phyloP scores from a whole-genome alignment of 2,888 invertebrate genomes.

The Diarsia brunnea region DNA sequence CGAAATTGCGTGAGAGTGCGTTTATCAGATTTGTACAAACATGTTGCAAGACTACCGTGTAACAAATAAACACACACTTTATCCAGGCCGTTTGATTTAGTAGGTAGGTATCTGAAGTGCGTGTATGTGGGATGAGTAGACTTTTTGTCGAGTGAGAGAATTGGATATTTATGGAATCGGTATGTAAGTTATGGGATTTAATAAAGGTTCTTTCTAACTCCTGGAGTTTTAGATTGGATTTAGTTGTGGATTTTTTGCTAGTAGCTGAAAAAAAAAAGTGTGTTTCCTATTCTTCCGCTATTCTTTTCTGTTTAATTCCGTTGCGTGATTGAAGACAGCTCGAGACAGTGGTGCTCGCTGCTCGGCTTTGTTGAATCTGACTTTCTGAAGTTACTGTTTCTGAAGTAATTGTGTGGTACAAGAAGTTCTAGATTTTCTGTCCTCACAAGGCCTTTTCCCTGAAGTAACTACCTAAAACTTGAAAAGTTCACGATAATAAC shows the following conservation, averaged over 20 bases:
- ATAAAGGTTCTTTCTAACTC: not conserved
- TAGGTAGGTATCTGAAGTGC: slow-evolving; percentile 54
- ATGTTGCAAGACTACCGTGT: slow-evolving; percentile 78
- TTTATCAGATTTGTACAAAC: slow-evolving; percentile 82
- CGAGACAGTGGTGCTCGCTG: too few relatives aligned
- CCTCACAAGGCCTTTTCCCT: not conserved
- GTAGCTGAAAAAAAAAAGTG: too few relatives aligned
- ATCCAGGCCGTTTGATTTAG: slow-evolving; percentile 73
- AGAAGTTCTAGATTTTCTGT: not conserved
- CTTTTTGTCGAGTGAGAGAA: slow-evolving; percentile 9
- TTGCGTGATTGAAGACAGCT: too few relatives aligned
- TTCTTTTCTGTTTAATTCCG: too few relatives aligned
- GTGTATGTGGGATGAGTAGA: slow-evolving; percentile 57
- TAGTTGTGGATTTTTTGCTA: not conserved
- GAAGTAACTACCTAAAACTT: not conserved
- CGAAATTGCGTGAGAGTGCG: slow-evolving; percentile 78
- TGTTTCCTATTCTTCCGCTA: too few relatives aligned
- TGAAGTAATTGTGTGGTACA: not conserved
- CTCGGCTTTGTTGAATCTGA: too few relatives aligned
- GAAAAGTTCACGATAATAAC: slow-evolving; percentile 5
- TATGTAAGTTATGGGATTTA: not conserved
- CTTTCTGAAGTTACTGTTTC: too few relatives aligned
- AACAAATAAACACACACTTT: slow-evolving; percentile 78
- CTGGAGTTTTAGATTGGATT: not conserved
- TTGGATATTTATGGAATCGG: slow-evolving; percentile 9